phyloP scores from a whole-genome alignment of 2,888 invertebrate genomes.

The Sphaerophoria taeniata region DNA sequence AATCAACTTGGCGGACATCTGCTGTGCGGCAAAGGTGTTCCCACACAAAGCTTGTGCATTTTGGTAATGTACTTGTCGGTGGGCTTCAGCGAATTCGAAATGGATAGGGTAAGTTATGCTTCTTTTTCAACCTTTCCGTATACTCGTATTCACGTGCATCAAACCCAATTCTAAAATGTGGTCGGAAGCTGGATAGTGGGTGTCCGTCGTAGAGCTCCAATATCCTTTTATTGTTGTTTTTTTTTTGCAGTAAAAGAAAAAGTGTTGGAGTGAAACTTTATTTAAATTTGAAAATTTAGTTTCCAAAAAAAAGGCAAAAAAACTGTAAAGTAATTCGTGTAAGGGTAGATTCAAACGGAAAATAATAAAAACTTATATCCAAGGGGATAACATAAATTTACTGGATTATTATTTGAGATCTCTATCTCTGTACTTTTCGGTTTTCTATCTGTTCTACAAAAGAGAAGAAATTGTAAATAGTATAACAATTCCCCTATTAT shows the following conservation, averaged over 20 bases:
- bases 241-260: not conserved
- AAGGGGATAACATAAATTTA: slow-evolving; percentile 71
- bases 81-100: slow-evolving; percentile 81
- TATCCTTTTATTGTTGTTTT: slow-evolving; percentile 4
- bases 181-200: not conserved
- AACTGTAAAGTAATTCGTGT: not conserved
- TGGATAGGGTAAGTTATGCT: slow-evolving; percentile 81
- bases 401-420: slow-evolving; percentile 71
- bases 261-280: slow-evolving; percentile 64
- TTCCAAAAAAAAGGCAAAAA: slow-evolving; percentile 9
- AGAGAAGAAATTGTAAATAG: slow-evolving; percentile 56
- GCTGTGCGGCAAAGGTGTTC: slow-evolving; percentile 78
- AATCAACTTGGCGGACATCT: slow-evolving; percentile 80
- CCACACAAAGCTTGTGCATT: slow-evolving; percentile 79
- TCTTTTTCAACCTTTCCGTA: not conserved
- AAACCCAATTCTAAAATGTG: not conserved
- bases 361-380: slow-evolving; percentile 74
- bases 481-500: slow-evolving; percentile 33
- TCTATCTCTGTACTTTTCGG: slow-evolving; percentile 52
- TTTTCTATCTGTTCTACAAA: slow-evolving; percentile 27
- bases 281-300: slow-evolving; percentile 67
- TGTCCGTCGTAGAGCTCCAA: not conserved
- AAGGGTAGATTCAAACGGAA: slow-evolving; percentile 58
- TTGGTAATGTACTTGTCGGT: slow-evolving; percentile 80
- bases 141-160: not conserved